Conservation (phyloP, 2,797 vertebrate genomes). For the Corythornis leucogaster region DNA sequence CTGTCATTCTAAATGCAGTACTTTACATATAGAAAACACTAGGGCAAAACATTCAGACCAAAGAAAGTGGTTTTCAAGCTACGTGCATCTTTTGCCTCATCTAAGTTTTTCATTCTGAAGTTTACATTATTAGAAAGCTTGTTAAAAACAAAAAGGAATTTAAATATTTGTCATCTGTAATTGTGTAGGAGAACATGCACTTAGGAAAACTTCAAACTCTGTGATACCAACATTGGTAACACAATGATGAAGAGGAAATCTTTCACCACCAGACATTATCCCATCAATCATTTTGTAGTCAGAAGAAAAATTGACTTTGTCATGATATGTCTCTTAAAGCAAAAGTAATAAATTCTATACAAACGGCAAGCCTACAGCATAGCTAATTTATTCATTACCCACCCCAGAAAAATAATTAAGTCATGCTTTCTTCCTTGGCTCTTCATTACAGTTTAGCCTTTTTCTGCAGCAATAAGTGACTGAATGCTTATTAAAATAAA, state of each 20-base stretch:
- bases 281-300: constrained; percentile 79
- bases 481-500: constrained; percentile 86
- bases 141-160: constrained; percentile 41
- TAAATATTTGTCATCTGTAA: constrained; percentile 67
- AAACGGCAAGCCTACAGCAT: constrained; percentile 79
- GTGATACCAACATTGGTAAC: constrained; percentile 16
- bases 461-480: constrained; percentile 76
- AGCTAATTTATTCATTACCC: constrained; percentile 90
- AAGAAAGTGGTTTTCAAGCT: neutral
- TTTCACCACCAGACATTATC: constrained; percentile 66
- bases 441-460: constrained; percentile 79
- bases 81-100: neutral
- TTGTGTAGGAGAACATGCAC: constrained; percentile 50
- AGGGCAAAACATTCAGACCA: constrained; percentile 1
- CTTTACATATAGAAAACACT: neutral
- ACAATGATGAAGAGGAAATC: constrained; percentile 70
- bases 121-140: constrained; percentile 54
- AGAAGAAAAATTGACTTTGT: constrained; percentile 83
- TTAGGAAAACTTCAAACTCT: constrained; percentile 65
- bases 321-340: constrained; percentile 86
- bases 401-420: constrained; percentile 86
- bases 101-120: constrained; percentile 24
- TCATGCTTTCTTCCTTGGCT: constrained; percentile 78
- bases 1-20: constrained; percentile 24
- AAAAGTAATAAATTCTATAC: constrained; percentile 83